Evolutionary conservation across 2,888 invertebrate species (phyloP).

Genomic region (Azorinus chamasolen): DNA sequence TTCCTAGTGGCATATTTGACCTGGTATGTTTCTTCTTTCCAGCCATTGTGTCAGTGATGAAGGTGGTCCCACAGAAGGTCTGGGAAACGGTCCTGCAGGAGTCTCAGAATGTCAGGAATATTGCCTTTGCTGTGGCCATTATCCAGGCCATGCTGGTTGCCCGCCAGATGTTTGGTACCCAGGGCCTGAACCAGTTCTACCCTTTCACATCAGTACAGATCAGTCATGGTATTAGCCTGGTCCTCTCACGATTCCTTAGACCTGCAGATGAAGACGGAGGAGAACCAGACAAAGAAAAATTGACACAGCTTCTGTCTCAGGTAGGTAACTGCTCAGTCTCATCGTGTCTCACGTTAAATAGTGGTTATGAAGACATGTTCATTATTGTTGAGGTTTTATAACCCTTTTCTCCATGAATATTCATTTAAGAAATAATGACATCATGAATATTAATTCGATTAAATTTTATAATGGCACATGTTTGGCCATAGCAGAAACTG

Average conservation of each 20-base stretch:
- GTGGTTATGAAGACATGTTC: too few species aligned
- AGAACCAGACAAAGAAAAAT: conserved; percentile 69
- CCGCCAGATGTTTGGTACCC: conserved; percentile 83
- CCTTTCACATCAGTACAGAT: conserved; percentile 75
- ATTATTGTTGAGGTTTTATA: too few species aligned
- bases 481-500: too few species aligned
- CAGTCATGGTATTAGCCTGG: conserved; percentile 62
- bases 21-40: conserved; percentile 50
- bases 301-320: conserved; percentile 67
- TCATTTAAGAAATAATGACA: too few species aligned
- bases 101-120: conserved; percentile 65
- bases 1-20: too few species aligned
- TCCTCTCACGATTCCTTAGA: conserved; percentile 58
- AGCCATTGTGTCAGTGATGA: conserved; percentile 81
- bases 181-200: conserved; percentile 82
- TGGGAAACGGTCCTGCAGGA: conserved; percentile 71
- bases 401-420: too few species aligned
- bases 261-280: conserved; percentile 55
- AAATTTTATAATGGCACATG: too few species aligned
- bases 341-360: too few species aligned
- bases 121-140: conserved; percentile 79
- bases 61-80: conserved; percentile 69
- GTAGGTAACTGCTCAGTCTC: conserved; percentile 57
- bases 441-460: too few species aligned
- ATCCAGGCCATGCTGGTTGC: conserved; percentile 80